A percentile compares a stretch with the other conserved stretches of the same genome.
Conservation (phyloP, 2,113 vertebrate genomes). For the Python bivittatus region DNA sequence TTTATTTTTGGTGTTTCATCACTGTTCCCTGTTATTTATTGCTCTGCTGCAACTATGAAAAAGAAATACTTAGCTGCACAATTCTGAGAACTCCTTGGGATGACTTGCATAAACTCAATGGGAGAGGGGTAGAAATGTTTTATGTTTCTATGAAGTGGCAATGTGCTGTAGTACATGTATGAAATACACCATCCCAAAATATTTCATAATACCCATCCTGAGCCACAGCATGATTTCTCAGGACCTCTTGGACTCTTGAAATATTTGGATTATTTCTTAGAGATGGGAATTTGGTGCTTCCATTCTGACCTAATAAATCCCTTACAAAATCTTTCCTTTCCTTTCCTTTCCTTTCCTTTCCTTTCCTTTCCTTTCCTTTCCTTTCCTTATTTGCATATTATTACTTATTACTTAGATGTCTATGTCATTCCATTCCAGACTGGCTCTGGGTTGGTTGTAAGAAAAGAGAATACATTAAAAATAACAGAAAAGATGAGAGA, state of each 20-base stretch:
- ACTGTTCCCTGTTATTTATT: neutral
- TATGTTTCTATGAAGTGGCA: neutral
- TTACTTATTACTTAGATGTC: neutral
- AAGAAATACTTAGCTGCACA: neutral
- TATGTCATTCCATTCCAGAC: neutral
- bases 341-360: neutral
- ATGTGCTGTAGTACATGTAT: neutral
- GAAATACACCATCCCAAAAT: neutral
- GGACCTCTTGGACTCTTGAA: neutral
- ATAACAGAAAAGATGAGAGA: neutral
- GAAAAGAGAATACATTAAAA: neutral
- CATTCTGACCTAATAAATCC: neutral
- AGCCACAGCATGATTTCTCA: neutral
- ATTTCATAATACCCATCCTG: neutral
- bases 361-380: neutral
- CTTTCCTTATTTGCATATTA: neutral
- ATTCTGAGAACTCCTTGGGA: neutral
- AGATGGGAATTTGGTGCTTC: neutral
- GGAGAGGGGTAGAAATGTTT: neutral
- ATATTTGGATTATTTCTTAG: neutral
- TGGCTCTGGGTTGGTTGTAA: neutral
- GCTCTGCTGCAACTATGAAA: neutral
- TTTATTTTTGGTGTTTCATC: slow-evolving; percentile 4
- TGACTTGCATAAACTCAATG: neutral
- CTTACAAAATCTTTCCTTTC: neutral